Evolutionary conservation across 2,888 invertebrate species (phyloP), one percentile per base, ranked within the genome.

Genomic region (Augochlorella aurata): DNA sequence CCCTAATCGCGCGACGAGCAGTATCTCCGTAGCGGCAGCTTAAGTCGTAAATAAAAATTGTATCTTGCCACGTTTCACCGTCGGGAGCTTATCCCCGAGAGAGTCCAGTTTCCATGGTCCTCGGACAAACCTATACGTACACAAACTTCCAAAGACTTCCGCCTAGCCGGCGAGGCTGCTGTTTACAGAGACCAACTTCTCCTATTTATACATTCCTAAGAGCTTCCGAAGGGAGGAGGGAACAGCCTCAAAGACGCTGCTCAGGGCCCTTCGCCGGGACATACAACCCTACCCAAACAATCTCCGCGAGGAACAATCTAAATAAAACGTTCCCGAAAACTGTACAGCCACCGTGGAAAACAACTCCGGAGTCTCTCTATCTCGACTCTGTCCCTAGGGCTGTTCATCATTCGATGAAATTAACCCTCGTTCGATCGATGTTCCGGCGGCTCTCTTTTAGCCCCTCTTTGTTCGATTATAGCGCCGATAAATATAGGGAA

Each of bases 191-290:
- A 70, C 70, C 16, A 70, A 38, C 70, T 29, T 70, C 49, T 70
- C 47, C 50, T 70, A 70, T 54, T 70, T 54, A 67, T 67, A 67
- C 47, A 67, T 67, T 67, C 67, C 47, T 67, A 67, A 67, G 67
- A 21, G 67, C 24, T 47, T 8, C 24, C 16, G 47, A 67, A 49
- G 47, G 47, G 47, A 47, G 18, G 47, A 16, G 24, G 24, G 16
- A 16, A 24, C 47, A 24, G 16, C 47, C 67, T 67, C 67, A 24
- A 67, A 45, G 67, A 24, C 45, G 29, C 18, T n/a, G 24, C 14
- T 58, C 54, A 0, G 21, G 58, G 58, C 29, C 49, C 24, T 67
- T 67, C 67, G 49, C 21, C 67, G 47, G 24, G 67, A 49, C 67
- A 24, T 21, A 47, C 47, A 67, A 67, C 21, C 67, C 24, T 24